Evolutionary conservation across 2,888 invertebrate species (phyloP).

Genomic region (Oxycera nigricornis): DNA sequence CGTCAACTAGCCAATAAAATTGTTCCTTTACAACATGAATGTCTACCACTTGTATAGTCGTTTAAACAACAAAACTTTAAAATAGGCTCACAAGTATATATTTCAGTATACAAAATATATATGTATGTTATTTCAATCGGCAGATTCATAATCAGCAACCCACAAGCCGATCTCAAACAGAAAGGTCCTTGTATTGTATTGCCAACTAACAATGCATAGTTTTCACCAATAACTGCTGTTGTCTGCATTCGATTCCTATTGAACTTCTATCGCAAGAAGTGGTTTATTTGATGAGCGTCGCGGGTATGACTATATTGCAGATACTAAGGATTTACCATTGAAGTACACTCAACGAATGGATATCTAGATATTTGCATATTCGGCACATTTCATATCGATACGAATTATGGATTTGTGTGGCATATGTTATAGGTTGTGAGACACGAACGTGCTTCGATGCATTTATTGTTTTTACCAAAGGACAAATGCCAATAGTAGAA

Average conservation of each 20-base stretch:
- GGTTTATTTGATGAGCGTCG: slow-evolving; percentile 11
- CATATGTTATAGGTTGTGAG: slow-evolving; percentile 26
- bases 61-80: no score
- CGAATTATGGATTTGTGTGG: slow-evolving; percentile 41
- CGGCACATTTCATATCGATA: slow-evolving; percentile 44
- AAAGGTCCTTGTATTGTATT: no score
- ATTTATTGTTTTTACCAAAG: slow-evolving; percentile 21
- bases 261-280: neutral
- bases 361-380: slow-evolving; percentile 44
- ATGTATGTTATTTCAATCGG: no score
- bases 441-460: slow-evolving; percentile 27
- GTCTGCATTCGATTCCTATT: neutral
- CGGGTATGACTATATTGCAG: slow-evolving; percentile 7
- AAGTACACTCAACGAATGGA: slow-evolving; percentile 21
- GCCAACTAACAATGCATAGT: no score
- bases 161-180: no score
- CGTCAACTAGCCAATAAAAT: no score
- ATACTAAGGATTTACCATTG: slow-evolving; percentile 9
- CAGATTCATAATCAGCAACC: no score
- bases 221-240: no score
- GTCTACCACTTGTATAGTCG: no score
- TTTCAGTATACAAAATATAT: no score
- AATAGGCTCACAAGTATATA: no score
- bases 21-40: no score
- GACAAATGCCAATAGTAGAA: neutral